Percentiles rank a stretch among this genome's conserved stretches.
These are phyloP conservation scores for Endomychus coccineus DNA, from an alignment of 2,888 invertebrate species.

Conservation along the genomic window DNA sequence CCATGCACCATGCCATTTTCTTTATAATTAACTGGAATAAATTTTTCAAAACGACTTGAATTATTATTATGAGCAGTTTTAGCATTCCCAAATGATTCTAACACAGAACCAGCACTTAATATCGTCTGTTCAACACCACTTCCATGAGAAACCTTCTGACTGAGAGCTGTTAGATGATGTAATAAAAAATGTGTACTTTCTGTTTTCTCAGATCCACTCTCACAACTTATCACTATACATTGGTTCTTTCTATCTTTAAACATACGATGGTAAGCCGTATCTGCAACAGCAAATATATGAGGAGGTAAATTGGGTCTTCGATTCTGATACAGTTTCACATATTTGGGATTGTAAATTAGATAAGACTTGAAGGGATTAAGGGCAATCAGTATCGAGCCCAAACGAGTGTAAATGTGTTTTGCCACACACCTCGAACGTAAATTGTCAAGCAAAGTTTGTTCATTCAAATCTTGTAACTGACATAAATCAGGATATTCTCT, in stretches of 20 bases:
- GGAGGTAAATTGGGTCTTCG: constrained; percentile 87
- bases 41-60: constrained; percentile 94
- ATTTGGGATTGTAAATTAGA: constrained; percentile 96
- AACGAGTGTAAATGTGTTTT: constrained; percentile 93
- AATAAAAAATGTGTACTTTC: constrained; percentile 93
- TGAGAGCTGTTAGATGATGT: constrained; percentile 89
- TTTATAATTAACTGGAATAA: constrained; percentile 93
- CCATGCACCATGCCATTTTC: constrained; percentile 98
- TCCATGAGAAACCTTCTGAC: constrained; percentile 89
- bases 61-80: constrained; percentile 97
- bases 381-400: constrained; percentile 91
- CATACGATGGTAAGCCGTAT: constrained; percentile 92
- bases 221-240: constrained; percentile 93
- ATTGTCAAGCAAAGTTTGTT: constrained; percentile 87
- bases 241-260: constrained; percentile 81
- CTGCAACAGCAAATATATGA: constrained; percentile 94
- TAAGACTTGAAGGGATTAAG: constrained; percentile 93
- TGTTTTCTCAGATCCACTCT: constrained; percentile 94
- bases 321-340: constrained; percentile 92
- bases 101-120: constrained; percentile 88
- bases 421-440: constrained; percentile 79
- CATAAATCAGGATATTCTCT: constrained; percentile 94
- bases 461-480: constrained; percentile 90
- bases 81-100: constrained; percentile 98
- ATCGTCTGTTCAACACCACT: constrained; percentile 97